A percentile compares a stretch with the other conserved stretches of the same genome.
Evolutionary conservation across 1,140 invertebrate species (phyloP).

Genomic region (Pogonomyrmex barbatus): DNA sequence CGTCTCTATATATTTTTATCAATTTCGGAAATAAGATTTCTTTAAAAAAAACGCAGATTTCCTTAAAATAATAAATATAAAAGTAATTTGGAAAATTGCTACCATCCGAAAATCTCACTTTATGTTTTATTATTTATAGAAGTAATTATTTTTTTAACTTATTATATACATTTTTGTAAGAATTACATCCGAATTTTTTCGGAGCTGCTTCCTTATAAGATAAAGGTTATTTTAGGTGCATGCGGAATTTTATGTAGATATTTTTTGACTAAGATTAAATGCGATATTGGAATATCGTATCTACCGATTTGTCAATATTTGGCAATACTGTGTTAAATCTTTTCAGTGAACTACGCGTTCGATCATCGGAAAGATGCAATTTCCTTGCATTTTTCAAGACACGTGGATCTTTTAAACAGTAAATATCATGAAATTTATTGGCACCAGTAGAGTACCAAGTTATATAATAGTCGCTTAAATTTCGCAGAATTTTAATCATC

Average conservation of each 20-base stretch:
- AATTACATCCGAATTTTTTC: background rate
- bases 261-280: background rate
- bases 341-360: slow-evolving; percentile 31
- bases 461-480: background rate
- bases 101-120: background rate
- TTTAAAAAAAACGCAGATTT: background rate
- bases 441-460: background rate
- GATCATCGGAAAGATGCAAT: slow-evolving; percentile 30
- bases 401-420: slow-evolving; percentile 56
- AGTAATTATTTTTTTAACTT: background rate
- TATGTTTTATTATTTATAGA: too few relatives aligned
- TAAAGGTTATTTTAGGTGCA: background rate
- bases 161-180: background rate
- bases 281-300: background rate
- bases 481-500: background rate
- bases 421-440: slow-evolving; percentile 49
- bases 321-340: slow-evolving; percentile 17
- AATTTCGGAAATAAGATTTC: background rate
- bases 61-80: background rate
- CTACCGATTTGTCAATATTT: background rate
- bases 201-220: background rate
- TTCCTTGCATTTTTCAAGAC: slow-evolving; percentile 25
- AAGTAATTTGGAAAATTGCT: background rate
- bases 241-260: background rate
- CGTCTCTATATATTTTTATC: background rate